phyloP scores from a whole-genome alignment of 2,888 invertebrate genomes.

The Bhutanitis thaidina region DNA sequence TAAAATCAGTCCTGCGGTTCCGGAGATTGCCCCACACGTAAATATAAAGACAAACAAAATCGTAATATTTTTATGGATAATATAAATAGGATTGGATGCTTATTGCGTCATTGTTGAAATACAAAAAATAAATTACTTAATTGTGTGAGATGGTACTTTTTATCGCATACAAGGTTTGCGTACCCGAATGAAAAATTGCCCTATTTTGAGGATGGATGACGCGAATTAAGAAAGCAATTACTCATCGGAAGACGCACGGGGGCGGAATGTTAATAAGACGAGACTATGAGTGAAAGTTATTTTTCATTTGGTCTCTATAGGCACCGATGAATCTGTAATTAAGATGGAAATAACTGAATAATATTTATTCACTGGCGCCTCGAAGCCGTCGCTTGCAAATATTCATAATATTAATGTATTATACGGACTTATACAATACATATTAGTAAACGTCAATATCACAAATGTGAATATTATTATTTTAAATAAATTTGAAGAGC shows the following conservation, averaged over 20 bases:
- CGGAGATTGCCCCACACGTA: too few relatives aligned
- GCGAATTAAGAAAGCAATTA: slow-evolving; percentile 80
- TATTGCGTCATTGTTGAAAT: too few relatives aligned
- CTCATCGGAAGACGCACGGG: slow-evolving; percentile 74
- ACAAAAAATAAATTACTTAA: too few relatives aligned
- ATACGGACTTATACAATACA: background rate
- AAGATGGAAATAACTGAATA: slow-evolving; percentile 47
- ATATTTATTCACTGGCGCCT: slow-evolving; percentile 20
- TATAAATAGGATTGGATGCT: too few relatives aligned
- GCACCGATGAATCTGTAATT: slow-evolving; percentile 63
- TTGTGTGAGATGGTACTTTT: slow-evolving; percentile 32
- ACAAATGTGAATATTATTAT: too few relatives aligned
- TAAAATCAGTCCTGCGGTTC: too few relatives aligned
- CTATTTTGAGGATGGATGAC: slow-evolving; percentile 79
- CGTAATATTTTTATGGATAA: too few relatives aligned
- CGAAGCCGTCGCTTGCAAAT: slow-evolving; percentile 6
- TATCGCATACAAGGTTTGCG: slow-evolving; percentile 43
- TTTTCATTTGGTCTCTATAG: slow-evolving; percentile 65
- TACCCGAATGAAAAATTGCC: slow-evolving; percentile 73
- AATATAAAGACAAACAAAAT: too few relatives aligned
- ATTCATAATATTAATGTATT: background rate
- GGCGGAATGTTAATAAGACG: slow-evolving; percentile 77
- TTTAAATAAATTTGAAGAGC: too few relatives aligned
- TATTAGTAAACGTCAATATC: too few relatives aligned
- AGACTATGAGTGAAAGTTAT: slow-evolving; percentile 60